phyloP scores from a whole-genome alignment of 2,888 invertebrate species.

The Nomada ferruginata region DNA sequence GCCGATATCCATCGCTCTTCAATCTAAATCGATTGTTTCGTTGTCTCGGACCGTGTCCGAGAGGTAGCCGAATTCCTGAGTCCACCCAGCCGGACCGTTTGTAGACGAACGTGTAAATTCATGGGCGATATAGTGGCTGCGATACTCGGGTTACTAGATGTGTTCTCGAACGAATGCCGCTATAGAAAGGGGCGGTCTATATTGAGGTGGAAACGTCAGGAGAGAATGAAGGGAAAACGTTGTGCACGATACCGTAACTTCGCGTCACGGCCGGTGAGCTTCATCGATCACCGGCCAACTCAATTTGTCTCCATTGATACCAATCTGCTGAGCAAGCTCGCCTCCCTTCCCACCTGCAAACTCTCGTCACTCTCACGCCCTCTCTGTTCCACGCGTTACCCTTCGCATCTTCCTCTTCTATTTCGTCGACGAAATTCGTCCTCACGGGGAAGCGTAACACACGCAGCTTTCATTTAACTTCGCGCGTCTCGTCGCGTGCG shows the following conservation, averaged over 20 bases:
- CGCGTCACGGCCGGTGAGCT: conserved; percentile 81
- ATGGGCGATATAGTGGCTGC: conserved; percentile 38
- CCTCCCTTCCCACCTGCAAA: conserved; percentile 45
- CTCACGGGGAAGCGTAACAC: conserved; percentile 47
- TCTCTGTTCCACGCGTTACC: conserved; percentile 8
- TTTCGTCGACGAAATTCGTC: conserved; percentile 52
- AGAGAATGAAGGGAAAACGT: conserved; percentile 74
- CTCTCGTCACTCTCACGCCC: conserved; percentile 4
- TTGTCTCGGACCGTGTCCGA: conserved; percentile 14
- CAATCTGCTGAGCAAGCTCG: conserved; percentile 83
- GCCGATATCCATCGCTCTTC: too few relatives aligned
- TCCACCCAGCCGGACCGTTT: conserved; percentile 21
- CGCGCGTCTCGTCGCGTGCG: conserved; percentile 19
- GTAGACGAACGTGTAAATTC: conserved; percentile 61
- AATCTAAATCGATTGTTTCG: neutral
- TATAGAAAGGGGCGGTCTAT: conserved; percentile 58
- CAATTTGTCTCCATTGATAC: conserved; percentile 84
- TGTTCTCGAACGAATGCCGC: conserved; percentile 63
- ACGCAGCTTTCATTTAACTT: conserved; percentile 44
- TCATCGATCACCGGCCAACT: conserved; percentile 83
- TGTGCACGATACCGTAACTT: conserved; percentile 79
- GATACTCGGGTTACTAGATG: conserved; percentile 52
- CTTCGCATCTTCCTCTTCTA: conserved; percentile 36
- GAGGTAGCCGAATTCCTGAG: conserved; percentile 42
- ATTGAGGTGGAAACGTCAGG: conserved; percentile 48